Conservation (phyloP, 2,113 vertebrate genomes). For the Pelmatolapia mariae region DNA sequence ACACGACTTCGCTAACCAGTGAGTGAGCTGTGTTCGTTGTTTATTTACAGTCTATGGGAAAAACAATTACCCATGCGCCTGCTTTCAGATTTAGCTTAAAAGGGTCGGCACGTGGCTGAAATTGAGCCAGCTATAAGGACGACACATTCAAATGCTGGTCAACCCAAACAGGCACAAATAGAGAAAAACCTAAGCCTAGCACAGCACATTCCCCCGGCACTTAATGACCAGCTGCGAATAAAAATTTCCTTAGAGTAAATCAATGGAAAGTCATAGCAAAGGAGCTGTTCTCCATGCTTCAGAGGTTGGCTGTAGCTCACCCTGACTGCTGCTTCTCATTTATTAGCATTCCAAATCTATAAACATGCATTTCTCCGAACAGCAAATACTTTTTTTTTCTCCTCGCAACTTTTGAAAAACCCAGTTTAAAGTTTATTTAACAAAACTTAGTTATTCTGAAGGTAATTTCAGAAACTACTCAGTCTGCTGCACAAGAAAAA, state of each 20-base stretch:
- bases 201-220: background rate
- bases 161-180: background rate
- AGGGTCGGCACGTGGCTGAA: background rate
- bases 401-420: background rate
- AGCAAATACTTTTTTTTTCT: background rate
- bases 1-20: background rate
- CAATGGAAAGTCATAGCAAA: background rate
- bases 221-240: background rate
- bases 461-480: background rate
- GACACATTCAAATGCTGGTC: background rate
- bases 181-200: background rate
- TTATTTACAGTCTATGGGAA: background rate
- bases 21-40: background rate
- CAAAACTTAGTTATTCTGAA: background rate
- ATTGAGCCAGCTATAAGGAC: background rate
- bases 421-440: background rate
- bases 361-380: background rate
- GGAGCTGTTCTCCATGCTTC: background rate
- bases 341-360: background rate
- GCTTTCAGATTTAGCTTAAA: background rate
- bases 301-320: background rate
- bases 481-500: background rate
- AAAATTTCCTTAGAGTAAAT: background rate
- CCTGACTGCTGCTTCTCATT: background rate
- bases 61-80: background rate